A percentile compares a stretch with the other conserved stretches of the same genome.
Evolutionary conservation across 1,140 invertebrate species (phyloP).

Genomic region (Drosophila nannoptera): DNA sequence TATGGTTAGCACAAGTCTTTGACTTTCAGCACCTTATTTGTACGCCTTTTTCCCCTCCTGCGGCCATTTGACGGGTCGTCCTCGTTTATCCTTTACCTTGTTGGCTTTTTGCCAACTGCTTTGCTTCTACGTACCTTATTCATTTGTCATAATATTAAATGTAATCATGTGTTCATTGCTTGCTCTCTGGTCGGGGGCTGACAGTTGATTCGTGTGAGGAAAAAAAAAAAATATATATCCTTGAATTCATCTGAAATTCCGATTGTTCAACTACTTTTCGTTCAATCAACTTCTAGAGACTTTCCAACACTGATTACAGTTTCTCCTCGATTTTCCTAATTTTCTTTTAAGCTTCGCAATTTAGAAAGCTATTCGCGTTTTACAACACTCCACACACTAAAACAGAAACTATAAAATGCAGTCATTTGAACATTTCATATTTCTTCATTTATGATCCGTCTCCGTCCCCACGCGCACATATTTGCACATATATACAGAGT

Average conservation of each 20-base stretch:
- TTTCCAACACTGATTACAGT: neutral
- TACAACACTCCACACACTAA: slow-evolving; percentile 1
- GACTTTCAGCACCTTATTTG: slow-evolving; percentile 73
- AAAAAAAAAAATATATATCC: too few species aligned
- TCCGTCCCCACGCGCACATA: neutral
- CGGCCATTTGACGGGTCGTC: slow-evolving; percentile 5
- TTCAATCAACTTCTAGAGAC: neutral
- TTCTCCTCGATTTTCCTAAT: neutral
- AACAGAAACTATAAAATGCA: slow-evolving; percentile 25
- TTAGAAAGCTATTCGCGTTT: neutral
- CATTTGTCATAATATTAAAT: slow-evolving; percentile 12
- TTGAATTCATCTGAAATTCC: too few species aligned
- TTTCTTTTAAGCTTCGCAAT: neutral
- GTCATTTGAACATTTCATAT: neutral
- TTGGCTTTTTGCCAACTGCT: neutral
- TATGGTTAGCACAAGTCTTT: slow-evolving; percentile 62
- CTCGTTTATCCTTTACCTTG: slow-evolving; percentile 16
- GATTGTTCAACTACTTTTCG: too few species aligned
- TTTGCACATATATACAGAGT: too few species aligned
- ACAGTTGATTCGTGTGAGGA: slow-evolving; percentile 13
- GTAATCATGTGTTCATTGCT: slow-evolving; percentile 5
- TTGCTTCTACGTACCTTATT: neutral
- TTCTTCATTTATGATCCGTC: slow-evolving; percentile 2
- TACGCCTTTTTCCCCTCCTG: slow-evolving; percentile 16
- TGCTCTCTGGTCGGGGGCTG: neutral